Evolutionary conservation across 1,140 invertebrate species (phyloP), one percentile per base, ranked within the genome.

Genomic region (Eupristina koningsbergeri): DNA sequence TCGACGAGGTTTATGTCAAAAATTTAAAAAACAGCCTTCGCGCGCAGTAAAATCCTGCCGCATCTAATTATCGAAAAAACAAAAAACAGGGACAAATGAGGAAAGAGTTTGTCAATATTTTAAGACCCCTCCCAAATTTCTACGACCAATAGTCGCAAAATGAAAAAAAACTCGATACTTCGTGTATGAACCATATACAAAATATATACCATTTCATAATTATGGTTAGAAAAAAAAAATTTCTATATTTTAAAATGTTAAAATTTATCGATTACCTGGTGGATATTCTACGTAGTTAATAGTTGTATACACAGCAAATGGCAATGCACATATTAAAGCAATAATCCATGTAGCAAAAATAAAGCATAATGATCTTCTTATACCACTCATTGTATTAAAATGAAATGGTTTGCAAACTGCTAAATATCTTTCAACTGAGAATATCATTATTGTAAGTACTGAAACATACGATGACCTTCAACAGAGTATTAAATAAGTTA

Each of bases 391-490:
- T 6, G 95, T 95, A 88, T 97, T 95, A 31, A 95, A 93, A 85
- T 96, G 94, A 58, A 98, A 91, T 0, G 97, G 97, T 91, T 98
- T 96, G 88, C 97, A 98, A 86, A 99, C 98, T 26, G 98, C 98
- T 45, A 98, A 90, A 92, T 98, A 99, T 64, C 97, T 93, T 91
- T 97, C 96, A 88, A 95, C 95, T 0, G 96, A 97, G 91, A 98
- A 98, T 34, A 96, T 96, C 26, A 97, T 96, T 85, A 99, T 98
- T 36, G 97, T 98, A 87, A 98, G 93, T 1, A 98, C 96, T 0
- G 97, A 98, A 0, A 97, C 96, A 89, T 98, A 98, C 3, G 96
- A 96, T 0, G 96, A 96, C 88, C 96, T 96, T 85, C 22, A 85
- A 85, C 9, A 87, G 50, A 47, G 3, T 61, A 50, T 50, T 26